These are phyloP conservation scores for Tachysurus vachellii DNA, from an alignment of 2,113 vertebrate genomes.

Conservation along the genomic window DNA sequence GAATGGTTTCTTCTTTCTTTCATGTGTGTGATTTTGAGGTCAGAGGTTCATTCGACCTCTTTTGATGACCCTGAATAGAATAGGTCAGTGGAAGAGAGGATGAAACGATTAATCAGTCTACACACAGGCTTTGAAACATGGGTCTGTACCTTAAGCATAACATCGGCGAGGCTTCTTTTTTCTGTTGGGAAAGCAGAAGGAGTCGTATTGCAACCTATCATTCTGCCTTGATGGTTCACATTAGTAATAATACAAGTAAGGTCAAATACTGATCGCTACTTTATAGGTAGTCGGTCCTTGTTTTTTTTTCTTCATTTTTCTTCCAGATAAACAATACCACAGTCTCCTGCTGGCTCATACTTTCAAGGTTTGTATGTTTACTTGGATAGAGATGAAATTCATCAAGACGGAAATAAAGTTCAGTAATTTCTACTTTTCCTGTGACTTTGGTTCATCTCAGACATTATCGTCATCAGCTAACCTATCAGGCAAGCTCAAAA, in stretches of 20 bases:
- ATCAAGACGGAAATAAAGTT: neutral
- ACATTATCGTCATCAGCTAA: neutral
- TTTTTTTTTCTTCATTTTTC: neutral
- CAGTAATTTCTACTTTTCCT: neutral
- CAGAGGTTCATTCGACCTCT: conserved; percentile 12
- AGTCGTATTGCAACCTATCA: neutral
- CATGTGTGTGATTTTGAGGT: conserved; percentile 8
- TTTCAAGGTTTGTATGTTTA: neutral
- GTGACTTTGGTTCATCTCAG: neutral
- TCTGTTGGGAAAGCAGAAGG: neutral
- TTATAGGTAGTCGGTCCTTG: neutral
- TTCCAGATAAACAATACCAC: neutral
- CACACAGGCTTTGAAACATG: neutral
- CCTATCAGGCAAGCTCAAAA: too few species aligned
- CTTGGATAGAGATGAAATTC: neutral
- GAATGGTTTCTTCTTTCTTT: conserved; percentile 2
- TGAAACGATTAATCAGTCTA: conserved; percentile 29
- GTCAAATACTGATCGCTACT: neutral
- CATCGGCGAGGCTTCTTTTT: neutral
- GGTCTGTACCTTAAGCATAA: neutral
- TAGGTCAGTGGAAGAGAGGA: neutral
- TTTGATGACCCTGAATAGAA: conserved; percentile 35
- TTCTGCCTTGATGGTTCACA: neutral
- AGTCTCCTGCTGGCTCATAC: neutral
- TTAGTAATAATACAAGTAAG: neutral